Base-by-base conservation (phyloP, 2,113 vertebrate genomes). In the Polyodon spathula region DNA sequence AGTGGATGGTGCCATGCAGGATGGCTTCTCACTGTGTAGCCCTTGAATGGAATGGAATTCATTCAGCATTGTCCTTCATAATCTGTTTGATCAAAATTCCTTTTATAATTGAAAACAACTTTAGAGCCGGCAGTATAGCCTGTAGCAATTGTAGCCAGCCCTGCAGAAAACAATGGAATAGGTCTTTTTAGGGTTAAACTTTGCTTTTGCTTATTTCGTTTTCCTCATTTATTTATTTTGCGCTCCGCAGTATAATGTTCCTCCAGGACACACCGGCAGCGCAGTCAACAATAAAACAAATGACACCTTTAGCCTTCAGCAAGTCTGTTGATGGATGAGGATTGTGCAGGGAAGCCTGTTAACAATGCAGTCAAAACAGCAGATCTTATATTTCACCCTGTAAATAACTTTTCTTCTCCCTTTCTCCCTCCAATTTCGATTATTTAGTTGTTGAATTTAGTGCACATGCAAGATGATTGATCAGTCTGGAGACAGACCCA, bases 361-460 rank as follows among this genome's bases (percentile, higher is more conserved):
- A 72, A 66, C 67, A 37, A 57, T 50, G 39, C 61, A 66, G 64
- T 66, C 64, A 69, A 66, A 68, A 66, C 59, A 51, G 57, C 63
- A 54, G 59, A 60, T 10, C 56, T 60, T 54, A 64, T 69, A 69
- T 66, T 66, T 72, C 62, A 64, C 61, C 16, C 8, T 40, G 6
- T 38, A 50, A 37, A 58, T 42, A 68, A 61, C 38, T 55, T 54
- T 44, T 40, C 38, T 16, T 39, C 38, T 52, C 10, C 27, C n/a
- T n/a, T 17, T 39, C 4, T 37, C 38, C 58, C 62, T 37, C 55
- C 59, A 67, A 67, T 64, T 67, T 70, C 63, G 63, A 59, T 54
- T 54, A 66, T 72, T 72, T 72, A 66, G 66, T 64, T 69, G 66
- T 63, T 59, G 64, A 60, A 63, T 72, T 68, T 66, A 66, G 58